Evolutionary conservation across 2,888 invertebrate genomes (phyloP).

Genomic region (Sminthurides aquaticus): DNA sequence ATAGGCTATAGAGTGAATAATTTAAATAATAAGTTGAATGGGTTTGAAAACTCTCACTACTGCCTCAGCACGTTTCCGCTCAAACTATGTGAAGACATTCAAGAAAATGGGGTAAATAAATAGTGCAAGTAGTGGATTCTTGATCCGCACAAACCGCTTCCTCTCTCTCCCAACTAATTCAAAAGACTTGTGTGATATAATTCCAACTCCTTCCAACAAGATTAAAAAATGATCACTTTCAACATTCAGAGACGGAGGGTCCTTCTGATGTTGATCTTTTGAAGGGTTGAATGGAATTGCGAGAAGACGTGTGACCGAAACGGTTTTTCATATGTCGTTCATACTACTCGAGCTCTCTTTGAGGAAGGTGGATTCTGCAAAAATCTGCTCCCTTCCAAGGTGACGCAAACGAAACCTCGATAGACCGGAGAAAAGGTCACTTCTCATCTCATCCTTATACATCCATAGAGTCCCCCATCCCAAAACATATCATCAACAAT

Average conservation of each 20-base stretch:
- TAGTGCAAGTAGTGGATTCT: neutral
- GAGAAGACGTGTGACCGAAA: slow-evolving; percentile 31
- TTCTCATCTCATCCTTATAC: slow-evolving; percentile 2
- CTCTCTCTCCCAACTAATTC: too few relatives aligned
- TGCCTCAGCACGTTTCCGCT: neutral
- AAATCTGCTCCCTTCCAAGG: slow-evolving; percentile 29
- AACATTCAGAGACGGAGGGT: neutral
- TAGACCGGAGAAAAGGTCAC: slow-evolving; percentile 39
- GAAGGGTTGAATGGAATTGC: slow-evolving; percentile 27
- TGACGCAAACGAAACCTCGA: slow-evolving; percentile 33
- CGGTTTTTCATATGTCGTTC: slow-evolving; percentile 35
- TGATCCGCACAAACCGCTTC: neutral
- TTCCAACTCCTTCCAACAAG: neutral
- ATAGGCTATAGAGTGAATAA: too few relatives aligned
- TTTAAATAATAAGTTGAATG: too few relatives aligned
- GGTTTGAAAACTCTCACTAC: neutral
- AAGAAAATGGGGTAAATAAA: neutral
- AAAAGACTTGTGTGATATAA: neutral
- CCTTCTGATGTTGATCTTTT: slow-evolving; percentile 13
- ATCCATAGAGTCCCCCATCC: too few relatives aligned
- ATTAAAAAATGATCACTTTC: neutral
- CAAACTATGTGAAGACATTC: neutral
- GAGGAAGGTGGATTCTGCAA: neutral
- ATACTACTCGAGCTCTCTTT: neutral
- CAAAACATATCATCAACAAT: too few relatives aligned